Evolutionary conservation across 2,888 invertebrate species (phyloP).

Genomic region (Pteria penguin): DNA sequence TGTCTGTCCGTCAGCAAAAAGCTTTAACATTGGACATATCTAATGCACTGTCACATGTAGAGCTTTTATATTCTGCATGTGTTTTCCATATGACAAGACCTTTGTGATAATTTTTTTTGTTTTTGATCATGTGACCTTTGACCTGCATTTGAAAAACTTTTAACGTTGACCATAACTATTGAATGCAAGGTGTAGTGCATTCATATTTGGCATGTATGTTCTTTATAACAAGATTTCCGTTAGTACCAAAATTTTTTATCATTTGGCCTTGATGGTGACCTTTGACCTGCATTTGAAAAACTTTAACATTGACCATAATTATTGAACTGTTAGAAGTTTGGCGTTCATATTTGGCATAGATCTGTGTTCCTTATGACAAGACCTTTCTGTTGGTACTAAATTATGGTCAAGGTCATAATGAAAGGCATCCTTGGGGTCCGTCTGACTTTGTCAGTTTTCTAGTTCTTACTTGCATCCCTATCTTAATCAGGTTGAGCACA

Average conservation of each 20-base stretch:
- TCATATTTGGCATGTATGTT: not conserved
- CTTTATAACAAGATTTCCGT: not conserved
- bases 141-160: not conserved
- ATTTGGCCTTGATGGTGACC: not conserved
- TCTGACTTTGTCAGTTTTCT: too few species aligned
- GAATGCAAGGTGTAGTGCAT: not conserved
- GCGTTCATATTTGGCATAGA: not conserved
- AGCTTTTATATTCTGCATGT: not conserved
- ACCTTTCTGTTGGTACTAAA: not conserved
- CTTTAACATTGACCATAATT: not conserved
- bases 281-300: not conserved
- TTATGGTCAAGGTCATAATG: too few species aligned
- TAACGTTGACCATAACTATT: not conserved
- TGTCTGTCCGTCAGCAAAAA: too few species aligned
- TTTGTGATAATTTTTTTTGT: not conserved
- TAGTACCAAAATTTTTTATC: not conserved
- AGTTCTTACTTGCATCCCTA: too few species aligned
- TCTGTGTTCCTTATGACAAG: not conserved
- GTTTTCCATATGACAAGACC: not conserved
- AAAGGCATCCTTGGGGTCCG: too few species aligned
- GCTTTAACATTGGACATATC: not conserved
- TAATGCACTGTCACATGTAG: not conserved
- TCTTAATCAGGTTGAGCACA: too few species aligned
- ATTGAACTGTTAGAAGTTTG: not conserved
- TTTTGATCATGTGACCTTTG: not conserved